phyloP scores from a whole-genome alignment of 1,140 invertebrate genomes.

The Drosophila murphyi region DNA sequence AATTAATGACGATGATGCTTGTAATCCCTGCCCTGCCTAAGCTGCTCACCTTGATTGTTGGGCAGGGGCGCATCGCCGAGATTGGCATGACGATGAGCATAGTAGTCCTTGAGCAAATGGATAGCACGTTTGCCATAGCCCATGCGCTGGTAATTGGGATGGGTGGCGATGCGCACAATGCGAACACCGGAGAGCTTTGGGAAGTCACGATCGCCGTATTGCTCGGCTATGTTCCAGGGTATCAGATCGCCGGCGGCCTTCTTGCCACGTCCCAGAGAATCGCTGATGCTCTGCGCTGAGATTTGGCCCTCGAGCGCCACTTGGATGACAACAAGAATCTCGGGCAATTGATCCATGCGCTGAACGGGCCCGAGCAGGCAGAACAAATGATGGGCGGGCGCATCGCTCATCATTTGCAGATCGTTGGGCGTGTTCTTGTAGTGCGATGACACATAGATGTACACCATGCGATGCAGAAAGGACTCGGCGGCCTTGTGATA shows the following conservation, averaged over 20 bases:
- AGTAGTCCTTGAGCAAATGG: constrained; percentile 94
- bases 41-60: background rate
- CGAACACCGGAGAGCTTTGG: constrained; percentile 95
- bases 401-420: constrained; percentile 99
- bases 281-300: constrained; percentile 90
- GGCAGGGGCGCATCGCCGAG: constrained; percentile 16
- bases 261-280: constrained; percentile 92
- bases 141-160: constrained; percentile 99
- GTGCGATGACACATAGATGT: constrained; percentile 98
- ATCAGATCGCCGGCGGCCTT: constrained; percentile 98
- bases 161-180: constrained; percentile 98
- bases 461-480: constrained; percentile 96
- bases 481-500: constrained; percentile 98
- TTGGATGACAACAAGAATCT: constrained; percentile 96
- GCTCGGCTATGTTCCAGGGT: constrained; percentile 98
- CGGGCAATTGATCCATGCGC: constrained; percentile 91
- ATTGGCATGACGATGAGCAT: constrained; percentile 85
- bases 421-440: constrained; percentile 99
- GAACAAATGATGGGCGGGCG: constrained; percentile 98
- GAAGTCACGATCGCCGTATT: constrained; percentile 97
- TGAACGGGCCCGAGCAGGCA: constrained; percentile 95
- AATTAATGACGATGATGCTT: too few species aligned
- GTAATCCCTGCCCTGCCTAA: too few species aligned
- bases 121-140: constrained; percentile 96
- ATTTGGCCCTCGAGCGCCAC: constrained; percentile 98